phyloP scores from a whole-genome alignment of 2,797 vertebrate species.

The Sebastes goodei region DNA sequence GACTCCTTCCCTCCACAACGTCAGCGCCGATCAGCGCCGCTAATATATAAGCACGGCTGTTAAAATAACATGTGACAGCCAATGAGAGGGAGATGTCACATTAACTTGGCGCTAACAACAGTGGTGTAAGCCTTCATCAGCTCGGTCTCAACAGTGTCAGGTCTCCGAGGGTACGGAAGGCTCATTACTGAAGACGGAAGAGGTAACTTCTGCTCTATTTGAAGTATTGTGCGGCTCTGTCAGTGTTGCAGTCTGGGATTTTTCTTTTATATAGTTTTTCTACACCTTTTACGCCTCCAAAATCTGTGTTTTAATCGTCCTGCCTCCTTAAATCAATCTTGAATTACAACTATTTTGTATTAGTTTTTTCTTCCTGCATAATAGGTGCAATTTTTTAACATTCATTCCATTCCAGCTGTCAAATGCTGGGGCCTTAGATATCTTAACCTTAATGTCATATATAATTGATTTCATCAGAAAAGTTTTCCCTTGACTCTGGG shows the following conservation, averaged over 20 bases:
- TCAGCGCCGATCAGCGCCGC: slow-evolving; percentile 42
- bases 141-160: background rate
- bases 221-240: background rate
- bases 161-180: background rate
- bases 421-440: background rate
- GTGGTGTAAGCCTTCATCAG: slow-evolving; percentile 3
- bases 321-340: background rate
- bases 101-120: slow-evolving; percentile 52
- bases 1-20: slow-evolving; percentile 11
- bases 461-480: background rate
- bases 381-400: rapidly evolving
- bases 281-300: background rate
- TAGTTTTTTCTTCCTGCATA: background rate
- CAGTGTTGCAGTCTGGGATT: background rate
- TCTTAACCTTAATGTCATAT: rapidly evolving
- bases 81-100: slow-evolving; percentile 58
- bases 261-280: background rate
- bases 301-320: background rate
- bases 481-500: too few species aligned
- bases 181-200: background rate
- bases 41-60: slow-evolving; percentile 59
- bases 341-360: background rate
- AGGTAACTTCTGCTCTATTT: background rate
- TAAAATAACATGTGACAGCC: slow-evolving; percentile 71
- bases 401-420: background rate